These are phyloP conservation scores for Ceratina calcarata DNA, from an alignment of 1,140 invertebrate species.

Conservation along the genomic window DNA sequence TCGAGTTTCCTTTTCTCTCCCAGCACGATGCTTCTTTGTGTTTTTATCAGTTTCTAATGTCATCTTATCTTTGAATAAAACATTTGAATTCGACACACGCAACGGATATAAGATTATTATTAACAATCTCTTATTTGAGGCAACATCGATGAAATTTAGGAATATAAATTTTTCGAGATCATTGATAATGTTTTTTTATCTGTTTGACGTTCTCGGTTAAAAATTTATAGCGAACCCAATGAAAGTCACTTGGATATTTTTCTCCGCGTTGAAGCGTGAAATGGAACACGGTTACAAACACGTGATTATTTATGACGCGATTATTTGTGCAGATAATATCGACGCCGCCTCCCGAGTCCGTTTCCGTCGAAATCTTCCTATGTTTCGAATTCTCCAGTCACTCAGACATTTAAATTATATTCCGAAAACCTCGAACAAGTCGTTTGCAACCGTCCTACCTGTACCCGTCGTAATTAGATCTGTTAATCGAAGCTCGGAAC, in stretches of 20 bases:
- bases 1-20: neutral
- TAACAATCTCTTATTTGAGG: too few relatives aligned
- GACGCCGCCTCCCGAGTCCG: neutral
- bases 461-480: neutral
- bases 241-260: neutral
- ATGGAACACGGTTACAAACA: neutral
- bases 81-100: too few relatives aligned
- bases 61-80: too few relatives aligned
- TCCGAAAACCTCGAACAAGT: neutral
- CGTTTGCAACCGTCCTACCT: neutral
- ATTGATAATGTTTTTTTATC: too few relatives aligned
- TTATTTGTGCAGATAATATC: neutral
- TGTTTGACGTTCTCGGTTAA: too few relatives aligned
- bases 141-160: neutral
- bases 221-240: neutral
- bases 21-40: too few relatives aligned
- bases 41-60: too few relatives aligned
- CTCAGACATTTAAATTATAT: conserved; percentile 17
- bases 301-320: conserved; percentile 8
- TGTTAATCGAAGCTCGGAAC: neutral
- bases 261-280: neutral
- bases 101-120: too few relatives aligned
- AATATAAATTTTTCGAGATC: too few relatives aligned
- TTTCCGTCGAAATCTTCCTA: neutral
- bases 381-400: neutral